Evolutionary conservation across 2,797 vertebrate species (phyloP).

Genomic region (Cuculus canorus): DNA sequence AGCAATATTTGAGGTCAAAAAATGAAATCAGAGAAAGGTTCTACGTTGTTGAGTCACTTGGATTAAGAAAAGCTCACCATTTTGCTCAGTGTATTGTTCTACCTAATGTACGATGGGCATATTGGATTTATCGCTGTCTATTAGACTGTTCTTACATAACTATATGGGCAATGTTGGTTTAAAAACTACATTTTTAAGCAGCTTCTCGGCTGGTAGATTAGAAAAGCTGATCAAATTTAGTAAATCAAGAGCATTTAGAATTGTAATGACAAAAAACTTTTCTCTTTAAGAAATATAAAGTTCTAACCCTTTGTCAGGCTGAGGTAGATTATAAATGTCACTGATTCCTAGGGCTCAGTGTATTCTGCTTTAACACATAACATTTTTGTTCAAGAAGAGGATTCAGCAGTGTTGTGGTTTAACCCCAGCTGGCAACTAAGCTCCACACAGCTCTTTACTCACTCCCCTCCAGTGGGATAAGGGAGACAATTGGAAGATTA

Average conservation of each 20-base stretch:
- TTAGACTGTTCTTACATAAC: constrained; percentile 35
- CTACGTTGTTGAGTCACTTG: background rate
- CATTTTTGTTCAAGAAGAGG: constrained; percentile 7
- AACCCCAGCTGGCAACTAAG: too few species aligned
- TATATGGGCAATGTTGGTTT: background rate
- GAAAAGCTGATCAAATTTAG: background rate
- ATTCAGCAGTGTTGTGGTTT: background rate
- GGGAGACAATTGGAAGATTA: too few species aligned
- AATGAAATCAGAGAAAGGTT: background rate
- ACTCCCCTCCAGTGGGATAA: too few species aligned
- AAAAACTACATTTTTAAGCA: background rate
- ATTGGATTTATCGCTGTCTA: background rate
- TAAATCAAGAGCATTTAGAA: constrained; percentile 13
- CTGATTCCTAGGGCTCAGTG: background rate
- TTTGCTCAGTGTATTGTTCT: background rate
- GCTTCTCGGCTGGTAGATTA: background rate
- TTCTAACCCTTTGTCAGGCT: background rate
- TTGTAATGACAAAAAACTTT: background rate
- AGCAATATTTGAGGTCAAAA: background rate
- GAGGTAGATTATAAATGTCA: constrained; percentile 9
- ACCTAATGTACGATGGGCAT: background rate
- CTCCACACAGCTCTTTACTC: too few species aligned
- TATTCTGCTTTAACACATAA: background rate
- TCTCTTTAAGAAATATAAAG: background rate
- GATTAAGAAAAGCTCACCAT: background rate